These are phyloP conservation scores for Trisateles emortualis DNA, from an alignment of 2,888 invertebrate genomes.

Conservation along the genomic window DNA sequence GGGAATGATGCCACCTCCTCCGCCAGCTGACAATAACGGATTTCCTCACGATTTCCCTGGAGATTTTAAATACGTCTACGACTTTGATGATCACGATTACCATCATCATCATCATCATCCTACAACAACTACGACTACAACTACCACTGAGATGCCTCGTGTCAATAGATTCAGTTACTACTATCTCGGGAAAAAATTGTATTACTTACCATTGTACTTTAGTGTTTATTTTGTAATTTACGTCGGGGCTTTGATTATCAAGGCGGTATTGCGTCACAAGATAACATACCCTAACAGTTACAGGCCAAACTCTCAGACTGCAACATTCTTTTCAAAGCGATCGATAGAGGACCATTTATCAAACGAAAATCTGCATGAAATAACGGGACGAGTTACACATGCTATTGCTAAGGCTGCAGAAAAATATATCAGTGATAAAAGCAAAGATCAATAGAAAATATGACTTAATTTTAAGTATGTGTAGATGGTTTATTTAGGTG, in stretches of 20 bases:
- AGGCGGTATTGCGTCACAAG: slow-evolving; percentile 91
- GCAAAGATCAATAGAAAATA: slow-evolving; percentile 22
- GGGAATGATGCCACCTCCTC: slow-evolving; percentile 75
- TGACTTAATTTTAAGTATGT: slow-evolving; percentile 19
- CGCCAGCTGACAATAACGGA: slow-evolving; percentile 66
- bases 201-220: slow-evolving; percentile 92
- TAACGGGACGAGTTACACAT: slow-evolving; percentile 78
- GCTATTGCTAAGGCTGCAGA: slow-evolving; percentile 76
- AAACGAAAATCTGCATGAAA: slow-evolving; percentile 80
- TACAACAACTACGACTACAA: slow-evolving; percentile 66
- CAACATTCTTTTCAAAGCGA: slow-evolving; percentile 76
- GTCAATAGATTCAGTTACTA: slow-evolving; percentile 91
- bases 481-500: slow-evolving; percentile 17
- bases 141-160: slow-evolving; percentile 85
- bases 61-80: slow-evolving; percentile 74
- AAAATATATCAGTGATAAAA: slow-evolving; percentile 67
- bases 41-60: slow-evolving; percentile 81
- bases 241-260: slow-evolving; percentile 90
- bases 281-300: slow-evolving; percentile 88
- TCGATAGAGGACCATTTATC: slow-evolving; percentile 78
- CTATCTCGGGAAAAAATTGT: slow-evolving; percentile 91
- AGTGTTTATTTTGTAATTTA: slow-evolving; percentile 91
- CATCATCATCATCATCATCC: slow-evolving; percentile 68
- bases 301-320: slow-evolving; percentile 74
- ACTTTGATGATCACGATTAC: slow-evolving; percentile 75